Evolutionary conservation across 2,888 invertebrate species (phyloP).

Genomic region (Trachelus troglodyta): DNA sequence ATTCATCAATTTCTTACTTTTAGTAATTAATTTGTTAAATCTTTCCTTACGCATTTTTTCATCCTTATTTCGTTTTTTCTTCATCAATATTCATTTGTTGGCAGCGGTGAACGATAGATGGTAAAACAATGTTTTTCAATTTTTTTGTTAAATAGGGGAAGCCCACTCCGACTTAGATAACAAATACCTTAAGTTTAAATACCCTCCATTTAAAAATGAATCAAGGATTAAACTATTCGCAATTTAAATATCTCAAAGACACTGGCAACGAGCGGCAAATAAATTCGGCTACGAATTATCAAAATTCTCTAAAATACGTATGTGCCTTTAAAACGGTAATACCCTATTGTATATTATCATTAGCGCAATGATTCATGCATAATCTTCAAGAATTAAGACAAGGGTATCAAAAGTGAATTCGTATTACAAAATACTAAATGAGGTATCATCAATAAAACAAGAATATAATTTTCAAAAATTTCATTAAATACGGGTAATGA

Average conservation of each 20-base stretch:
- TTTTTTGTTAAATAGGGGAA: slow-evolving; percentile 38
- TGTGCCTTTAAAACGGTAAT: neutral
- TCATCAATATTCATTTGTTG: slow-evolving; percentile 36
- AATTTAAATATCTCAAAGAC: slow-evolving; percentile 51
- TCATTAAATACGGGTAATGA: neutral
- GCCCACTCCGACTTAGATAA: slow-evolving; percentile 52
- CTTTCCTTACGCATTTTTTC: slow-evolving; percentile 21
- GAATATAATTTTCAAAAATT: neutral
- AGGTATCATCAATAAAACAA: neutral
- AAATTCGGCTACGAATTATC: slow-evolving; percentile 21
- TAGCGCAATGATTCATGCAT: neutral
- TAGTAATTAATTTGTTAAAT: slow-evolving; percentile 30
- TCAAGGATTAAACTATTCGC: slow-evolving; percentile 28
- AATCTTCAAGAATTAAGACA: neutral
- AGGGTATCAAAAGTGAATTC: neutral
- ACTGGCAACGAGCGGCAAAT: slow-evolving; percentile 58
- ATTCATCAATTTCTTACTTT: slow-evolving; percentile 42
- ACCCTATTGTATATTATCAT: neutral
- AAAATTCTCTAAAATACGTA: neutral
- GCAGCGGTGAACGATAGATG: slow-evolving; percentile 57
- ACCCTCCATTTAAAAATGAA: slow-evolving; percentile 30
- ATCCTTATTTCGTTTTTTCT: slow-evolving; percentile 19
- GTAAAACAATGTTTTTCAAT: slow-evolving; percentile 37
- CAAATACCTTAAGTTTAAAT: slow-evolving; percentile 32
- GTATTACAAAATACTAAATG: neutral